Evolutionary conservation across 2,888 invertebrate species (phyloP), one percentile per base, ranked within the genome.

Genomic region (Idaea straminata): DNA sequence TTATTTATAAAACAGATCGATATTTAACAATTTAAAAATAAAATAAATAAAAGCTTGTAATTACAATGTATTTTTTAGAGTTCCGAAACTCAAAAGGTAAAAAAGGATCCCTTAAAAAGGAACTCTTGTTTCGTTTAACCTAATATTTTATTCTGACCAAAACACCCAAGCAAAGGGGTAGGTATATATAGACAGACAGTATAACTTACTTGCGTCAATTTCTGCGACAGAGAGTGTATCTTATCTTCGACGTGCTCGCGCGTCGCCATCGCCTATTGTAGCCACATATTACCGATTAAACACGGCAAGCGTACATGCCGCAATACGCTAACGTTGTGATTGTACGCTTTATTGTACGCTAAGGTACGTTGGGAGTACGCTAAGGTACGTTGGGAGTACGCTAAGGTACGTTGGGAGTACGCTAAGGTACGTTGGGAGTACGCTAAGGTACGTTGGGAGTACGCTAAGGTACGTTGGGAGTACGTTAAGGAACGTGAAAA

Each of bases 231-330:
- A 93, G 94, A 91, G 94, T 95, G 94, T 87, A 95, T 95, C 94
- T 95, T 95, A 94, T 95, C 95, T 92, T 95, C 95, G 88, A 94
- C 94, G 93, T 94, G 94, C 82, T 95, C 95, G 87, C 95, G 94
- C 86, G 94, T 94, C 93, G 94, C 95, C 92, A 95, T 94, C 85
- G 95, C 95, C 95, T 95, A 93, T 5, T 34, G 34, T 34, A 34
- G 83, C 87, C 89, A 92, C 91, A 92, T 84, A 91, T 85, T 86
- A 92, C 84, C 85, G 78, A 86, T 92, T 92, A 92, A 87, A 85
- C 77, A 87, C 81, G 84, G 84, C 83, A 86, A 86, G 85, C 86
- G 82, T 82, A 78, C 85, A 86, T 87, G 86, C 87, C 81, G 80
- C 72, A 60, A 15, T 61, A 72, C 74, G 72, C 71, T 81, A 66